Percentiles rank a stretch among this genome's conserved stretches.
phyloP scores from a whole-genome alignment of 2,113 vertebrate species.

The Myrmophylax atrothorax region DNA sequence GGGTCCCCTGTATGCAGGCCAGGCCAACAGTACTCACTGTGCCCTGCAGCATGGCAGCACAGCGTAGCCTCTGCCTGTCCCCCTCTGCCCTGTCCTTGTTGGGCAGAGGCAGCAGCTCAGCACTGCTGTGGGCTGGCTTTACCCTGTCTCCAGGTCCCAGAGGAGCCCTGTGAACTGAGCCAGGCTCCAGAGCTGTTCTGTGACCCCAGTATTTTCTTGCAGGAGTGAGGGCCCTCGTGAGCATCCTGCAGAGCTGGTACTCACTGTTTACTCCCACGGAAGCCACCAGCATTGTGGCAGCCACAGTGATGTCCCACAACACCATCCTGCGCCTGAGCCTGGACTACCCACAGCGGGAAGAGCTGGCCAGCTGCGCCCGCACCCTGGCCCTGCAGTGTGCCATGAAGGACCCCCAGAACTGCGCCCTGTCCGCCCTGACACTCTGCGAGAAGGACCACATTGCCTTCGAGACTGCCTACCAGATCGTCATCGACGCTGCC shows the following conservation, averaged over 20 bases:
- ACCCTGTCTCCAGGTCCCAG: not conserved
- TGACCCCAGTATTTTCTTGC: conserved; percentile 45
- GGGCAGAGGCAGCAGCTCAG: not conserved
- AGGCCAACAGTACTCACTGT: not conserved
- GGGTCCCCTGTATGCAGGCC: not conserved
- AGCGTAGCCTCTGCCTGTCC: not conserved
- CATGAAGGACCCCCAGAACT: conserved; percentile 99
- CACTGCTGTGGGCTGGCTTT: not conserved
- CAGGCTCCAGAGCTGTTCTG: not conserved
- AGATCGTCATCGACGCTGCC: conserved; percentile 95
- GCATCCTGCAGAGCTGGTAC: conserved; percentile 98
- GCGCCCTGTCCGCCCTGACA: conserved; percentile 94
- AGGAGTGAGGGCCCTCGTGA: conserved; percentile 93
- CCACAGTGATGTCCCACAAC: conserved; percentile 96
- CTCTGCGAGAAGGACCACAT: conserved; percentile 99
- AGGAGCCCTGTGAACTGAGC: not conserved
- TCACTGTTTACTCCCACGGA: conserved; percentile 97
- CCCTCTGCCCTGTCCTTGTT: not conserved
- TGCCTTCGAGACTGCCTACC: conserved; percentile 97
- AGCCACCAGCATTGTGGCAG: conserved; percentile 96
- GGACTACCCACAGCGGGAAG: conserved; percentile 94
- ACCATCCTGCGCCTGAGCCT: conserved; percentile 94
- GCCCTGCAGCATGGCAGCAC: not conserved
- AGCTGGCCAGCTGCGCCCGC: conserved; percentile 93
- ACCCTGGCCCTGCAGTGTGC: conserved; percentile 95